Evolutionary conservation across 2,888 invertebrate genomes (phyloP), one percentile per base, ranked within the genome.

Genomic region (Cartodere bifasciata): DNA sequence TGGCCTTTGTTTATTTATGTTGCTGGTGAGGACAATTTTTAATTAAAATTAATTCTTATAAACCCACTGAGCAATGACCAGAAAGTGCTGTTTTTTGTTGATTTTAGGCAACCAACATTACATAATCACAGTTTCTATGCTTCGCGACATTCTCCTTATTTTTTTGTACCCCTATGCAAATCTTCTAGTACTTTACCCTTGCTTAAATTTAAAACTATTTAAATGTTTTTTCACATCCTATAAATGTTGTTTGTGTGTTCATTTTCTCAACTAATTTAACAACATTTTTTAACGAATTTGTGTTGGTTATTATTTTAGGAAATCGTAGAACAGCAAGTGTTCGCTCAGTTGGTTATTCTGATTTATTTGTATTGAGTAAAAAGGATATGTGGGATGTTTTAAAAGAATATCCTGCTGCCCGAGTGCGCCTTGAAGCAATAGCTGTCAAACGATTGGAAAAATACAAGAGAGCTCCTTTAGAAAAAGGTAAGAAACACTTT

Each of bases 381-480:
- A 91, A 91, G 69, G 95, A 95, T 69, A 90, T 97, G 85, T 95
- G 94, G 95, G 95, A 95, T 64, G 97, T 97, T 43, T 76, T 92
- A 42, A 91, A 95, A 64, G 90, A 90, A 60, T 90, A 90, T 63
- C 90, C 90, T 14, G 86, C 88, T 13, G 90, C 90, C 40, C 70
- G 95, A 61, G 83, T 95, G 52, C 77, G 94, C 41, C 73, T 97
- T 33, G 95, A 95, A 64, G 87, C 94, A 37, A 94, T 97, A 52
- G 95, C 95, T 37, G 92, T 92, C 52, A 94, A 94, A 66, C 75
- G 95, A 60, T 73, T 97, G 55, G 92, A 94, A 68, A 94, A 94
- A 65, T 94, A 94, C 65, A 92, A 92, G 65, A 86, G 86, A 59
- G 87, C 87, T 43, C 91, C 88, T 30, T 68, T 87, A 39, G 87